Conservation (phyloP, 2,888 invertebrate genomes). For the Callimorpha dominula region DNA sequence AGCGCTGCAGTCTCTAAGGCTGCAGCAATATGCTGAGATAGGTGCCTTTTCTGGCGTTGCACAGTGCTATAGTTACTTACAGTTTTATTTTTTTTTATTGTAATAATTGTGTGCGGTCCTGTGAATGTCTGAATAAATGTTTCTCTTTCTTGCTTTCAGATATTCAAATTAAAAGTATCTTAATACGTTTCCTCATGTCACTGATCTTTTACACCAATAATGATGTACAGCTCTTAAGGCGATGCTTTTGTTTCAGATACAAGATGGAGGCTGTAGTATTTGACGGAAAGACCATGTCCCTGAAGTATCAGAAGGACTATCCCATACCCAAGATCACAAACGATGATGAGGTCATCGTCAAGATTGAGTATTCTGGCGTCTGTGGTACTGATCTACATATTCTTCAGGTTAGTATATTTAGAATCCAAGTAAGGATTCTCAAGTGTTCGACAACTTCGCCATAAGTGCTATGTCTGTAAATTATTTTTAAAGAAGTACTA, state of each 20-base stretch:
- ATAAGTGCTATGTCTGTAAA: too few species aligned
- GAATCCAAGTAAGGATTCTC: background rate
- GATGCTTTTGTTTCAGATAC: conserved; percentile 34
- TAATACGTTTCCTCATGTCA: too few species aligned
- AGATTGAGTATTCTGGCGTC: conserved; percentile 89
- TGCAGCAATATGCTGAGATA: too few species aligned
- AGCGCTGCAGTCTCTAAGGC: too few species aligned
- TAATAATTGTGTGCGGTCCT: too few species aligned
- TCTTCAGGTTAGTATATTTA: conserved; percentile 82
- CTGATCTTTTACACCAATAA: background rate
- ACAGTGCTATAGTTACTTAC: too few species aligned
- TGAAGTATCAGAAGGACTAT: conserved; percentile 76
- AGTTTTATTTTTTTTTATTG: too few species aligned
- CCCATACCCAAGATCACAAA: conserved; percentile 80
- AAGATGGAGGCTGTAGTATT: conserved; percentile 88
- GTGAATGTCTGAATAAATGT: too few species aligned
- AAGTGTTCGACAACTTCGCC: too few species aligned
- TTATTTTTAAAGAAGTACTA: background rate
- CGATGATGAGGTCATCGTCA: conserved; percentile 88
- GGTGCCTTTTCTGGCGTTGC: too few species aligned
- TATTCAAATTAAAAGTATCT: too few species aligned
- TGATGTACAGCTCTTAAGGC: background rate
- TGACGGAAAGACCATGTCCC: conserved; percentile 74
- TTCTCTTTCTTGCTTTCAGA: too few species aligned
- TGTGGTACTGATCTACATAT: conserved; percentile 92